Evolutionary conservation across 2,888 invertebrate genomes (phyloP).

Genomic region (Abscondita cerata): DNA sequence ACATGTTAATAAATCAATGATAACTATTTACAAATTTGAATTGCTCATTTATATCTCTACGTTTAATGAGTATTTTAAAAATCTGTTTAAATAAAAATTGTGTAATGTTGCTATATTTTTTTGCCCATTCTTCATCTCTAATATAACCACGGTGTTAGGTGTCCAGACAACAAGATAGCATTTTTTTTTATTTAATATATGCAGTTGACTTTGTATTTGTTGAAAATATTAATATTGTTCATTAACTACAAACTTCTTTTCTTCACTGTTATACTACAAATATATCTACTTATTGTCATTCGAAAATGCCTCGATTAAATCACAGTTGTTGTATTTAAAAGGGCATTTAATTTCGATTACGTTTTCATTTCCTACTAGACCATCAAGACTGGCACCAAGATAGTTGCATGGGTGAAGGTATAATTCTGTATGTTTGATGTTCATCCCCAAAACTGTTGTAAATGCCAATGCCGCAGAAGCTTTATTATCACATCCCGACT

Average conservation of each 20-base stretch:
- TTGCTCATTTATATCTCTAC: neutral
- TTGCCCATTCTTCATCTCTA: neutral
- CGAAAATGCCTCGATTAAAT: constrained; percentile 2
- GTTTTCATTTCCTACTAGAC: too few relatives aligned
- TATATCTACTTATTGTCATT: constrained; percentile 6
- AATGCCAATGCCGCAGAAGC: neutral
- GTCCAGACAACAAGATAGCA: constrained; percentile 12
- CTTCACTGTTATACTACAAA: neutral
- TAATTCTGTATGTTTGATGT: neutral
- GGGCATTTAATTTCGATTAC: constrained; percentile 29
- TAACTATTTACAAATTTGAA: neutral
- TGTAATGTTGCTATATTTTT: neutral
- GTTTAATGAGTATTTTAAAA: neutral
- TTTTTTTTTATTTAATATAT: constrained; percentile 6
- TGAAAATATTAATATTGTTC: constrained; percentile 10
- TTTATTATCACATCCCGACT: constrained; percentile 6
- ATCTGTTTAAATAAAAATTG: neutral
- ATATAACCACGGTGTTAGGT: neutral
- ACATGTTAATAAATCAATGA: neutral
- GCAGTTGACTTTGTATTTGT: constrained; percentile 16
- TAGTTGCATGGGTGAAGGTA: constrained; percentile 18
- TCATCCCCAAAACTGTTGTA: neutral
- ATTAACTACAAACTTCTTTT: constrained; percentile 3
- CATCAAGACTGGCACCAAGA: constrained; percentile 25
- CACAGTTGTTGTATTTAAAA: constrained; percentile 13